Evolutionary conservation across 2,113 vertebrate genomes (phyloP).

Genomic region (Cyanoramphus novaezelandiae): DNA sequence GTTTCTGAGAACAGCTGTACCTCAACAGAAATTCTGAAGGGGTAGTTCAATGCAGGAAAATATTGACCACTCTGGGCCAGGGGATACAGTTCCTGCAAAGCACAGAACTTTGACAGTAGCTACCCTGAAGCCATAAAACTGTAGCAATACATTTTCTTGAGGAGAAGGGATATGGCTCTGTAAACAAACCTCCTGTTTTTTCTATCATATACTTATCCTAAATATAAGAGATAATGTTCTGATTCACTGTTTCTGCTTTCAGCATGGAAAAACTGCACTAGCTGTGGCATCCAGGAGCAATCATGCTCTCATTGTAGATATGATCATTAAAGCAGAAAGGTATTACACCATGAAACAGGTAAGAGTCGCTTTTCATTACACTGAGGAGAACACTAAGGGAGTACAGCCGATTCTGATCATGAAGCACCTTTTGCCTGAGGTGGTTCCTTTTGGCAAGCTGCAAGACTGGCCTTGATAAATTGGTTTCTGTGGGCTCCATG

Average conservation of each 20-base stretch:
- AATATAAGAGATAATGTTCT: not conserved
- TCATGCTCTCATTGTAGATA: slow-evolving; percentile 84
- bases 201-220: not conserved
- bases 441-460: not conserved
- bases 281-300: slow-evolving; percentile 84
- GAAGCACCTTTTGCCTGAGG: not conserved
- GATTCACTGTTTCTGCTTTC: not conserved
- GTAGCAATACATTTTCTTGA: not conserved
- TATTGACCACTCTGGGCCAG: not conserved
- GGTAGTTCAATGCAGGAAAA: not conserved
- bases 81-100: not conserved
- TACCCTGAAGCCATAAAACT: not conserved
- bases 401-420: not conserved
- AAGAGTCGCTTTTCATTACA: slow-evolving; percentile 8
- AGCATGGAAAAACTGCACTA: slow-evolving; percentile 88
- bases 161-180: not conserved
- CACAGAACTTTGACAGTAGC: not conserved
- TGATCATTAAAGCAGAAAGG: slow-evolving; percentile 94
- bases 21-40: not conserved
- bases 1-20: not conserved
- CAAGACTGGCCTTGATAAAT: not conserved
- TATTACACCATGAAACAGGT: slow-evolving; percentile 81
- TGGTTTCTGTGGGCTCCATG: not conserved
- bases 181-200: not conserved
- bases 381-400: not conserved